Percentiles rank a stretch among this genome's conserved stretches.
Evolutionary conservation across 2,888 invertebrate genomes (phyloP).

Genomic region (Epinotia bilunana): DNA sequence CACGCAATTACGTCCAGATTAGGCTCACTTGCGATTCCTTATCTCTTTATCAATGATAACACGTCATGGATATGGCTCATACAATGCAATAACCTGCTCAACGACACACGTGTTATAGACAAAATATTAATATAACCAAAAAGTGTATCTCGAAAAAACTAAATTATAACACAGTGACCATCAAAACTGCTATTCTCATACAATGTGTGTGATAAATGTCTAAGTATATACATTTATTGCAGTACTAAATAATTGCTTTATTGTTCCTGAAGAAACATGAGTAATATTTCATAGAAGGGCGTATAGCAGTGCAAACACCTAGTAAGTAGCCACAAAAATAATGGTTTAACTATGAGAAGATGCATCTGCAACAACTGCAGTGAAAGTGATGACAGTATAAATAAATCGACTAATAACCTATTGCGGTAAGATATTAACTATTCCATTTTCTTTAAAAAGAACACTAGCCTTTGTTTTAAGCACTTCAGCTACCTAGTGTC

Average conservation of each 20-base stretch:
- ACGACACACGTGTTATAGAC: constrained; percentile 56
- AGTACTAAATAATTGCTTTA: neutral
- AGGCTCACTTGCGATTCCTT: constrained; percentile 62
- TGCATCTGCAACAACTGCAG: neutral
- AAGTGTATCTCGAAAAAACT: neutral
- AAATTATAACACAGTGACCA: neutral
- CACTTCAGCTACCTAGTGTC: neutral
- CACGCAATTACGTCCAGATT: constrained; percentile 45
- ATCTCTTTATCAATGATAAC: constrained; percentile 73
- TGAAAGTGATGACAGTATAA: neutral
- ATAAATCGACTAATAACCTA: neutral
- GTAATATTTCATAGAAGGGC: constrained; percentile 29
- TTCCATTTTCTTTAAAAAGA: neutral
- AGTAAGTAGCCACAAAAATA: constrained; percentile 44
- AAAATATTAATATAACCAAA: constrained; percentile 6
- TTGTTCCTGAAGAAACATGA: constrained; percentile 29
- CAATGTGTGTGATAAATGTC: constrained; percentile 4
- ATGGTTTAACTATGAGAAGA: constrained; percentile 33
- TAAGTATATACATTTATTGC: neutral
- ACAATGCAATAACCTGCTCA: constrained; percentile 64
- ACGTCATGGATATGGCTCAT: constrained; percentile 72
- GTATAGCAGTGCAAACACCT: constrained; percentile 45
- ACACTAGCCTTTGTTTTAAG: neutral
- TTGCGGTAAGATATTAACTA: constrained; percentile 7
- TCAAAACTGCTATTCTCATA: neutral